A percentile compares a stretch with the other conserved stretches of the same genome.
Evolutionary conservation across 2,797 vertebrate species (phyloP).

Genomic region (Dicrostonyx torquatus): DNA sequence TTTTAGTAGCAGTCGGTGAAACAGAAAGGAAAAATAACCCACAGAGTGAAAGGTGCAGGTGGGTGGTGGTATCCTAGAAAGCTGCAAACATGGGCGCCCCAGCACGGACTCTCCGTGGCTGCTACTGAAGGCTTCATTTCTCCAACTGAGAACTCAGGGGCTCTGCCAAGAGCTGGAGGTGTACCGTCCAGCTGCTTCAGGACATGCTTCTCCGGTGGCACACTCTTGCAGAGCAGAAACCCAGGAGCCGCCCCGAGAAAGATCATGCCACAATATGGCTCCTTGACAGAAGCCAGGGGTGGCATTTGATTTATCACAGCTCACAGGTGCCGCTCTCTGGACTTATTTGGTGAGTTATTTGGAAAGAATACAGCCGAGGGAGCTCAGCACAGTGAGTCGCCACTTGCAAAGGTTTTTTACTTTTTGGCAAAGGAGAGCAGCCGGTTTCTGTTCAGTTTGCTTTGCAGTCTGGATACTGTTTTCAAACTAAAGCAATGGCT

Average conservation of each 20-base stretch:
- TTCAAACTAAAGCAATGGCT: slow-evolving; percentile 62
- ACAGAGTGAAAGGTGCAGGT: background rate
- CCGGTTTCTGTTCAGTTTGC: slow-evolving; percentile 52
- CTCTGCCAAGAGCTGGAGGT: background rate
- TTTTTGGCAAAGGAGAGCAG: slow-evolving; percentile 65
- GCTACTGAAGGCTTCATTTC: background rate
- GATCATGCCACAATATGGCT: background rate
- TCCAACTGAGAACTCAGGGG: background rate
- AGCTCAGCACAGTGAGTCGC: background rate
- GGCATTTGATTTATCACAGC: slow-evolving; percentile 28
- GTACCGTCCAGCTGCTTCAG: background rate
- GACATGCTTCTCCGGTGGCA: background rate
- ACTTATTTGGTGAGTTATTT: slow-evolving; percentile 4
- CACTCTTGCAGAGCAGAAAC: background rate
- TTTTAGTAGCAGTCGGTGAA: background rate
- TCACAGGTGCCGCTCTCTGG: background rate
- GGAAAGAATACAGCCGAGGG: background rate
- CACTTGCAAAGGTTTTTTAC: slow-evolving; percentile 44
- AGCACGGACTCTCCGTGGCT: background rate
- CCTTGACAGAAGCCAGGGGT: slow-evolving; percentile 17
- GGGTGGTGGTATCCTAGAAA: background rate
- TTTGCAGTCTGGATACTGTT: slow-evolving; percentile 65
- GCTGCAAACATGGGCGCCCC: background rate
- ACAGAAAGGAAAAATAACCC: background rate
- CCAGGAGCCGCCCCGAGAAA: background rate